A percentile compares a stretch with the other conserved stretches of the same genome.
phyloP scores from a whole-genome alignment of 2,888 invertebrate species.

The Dolichomitus sp. region DNA sequence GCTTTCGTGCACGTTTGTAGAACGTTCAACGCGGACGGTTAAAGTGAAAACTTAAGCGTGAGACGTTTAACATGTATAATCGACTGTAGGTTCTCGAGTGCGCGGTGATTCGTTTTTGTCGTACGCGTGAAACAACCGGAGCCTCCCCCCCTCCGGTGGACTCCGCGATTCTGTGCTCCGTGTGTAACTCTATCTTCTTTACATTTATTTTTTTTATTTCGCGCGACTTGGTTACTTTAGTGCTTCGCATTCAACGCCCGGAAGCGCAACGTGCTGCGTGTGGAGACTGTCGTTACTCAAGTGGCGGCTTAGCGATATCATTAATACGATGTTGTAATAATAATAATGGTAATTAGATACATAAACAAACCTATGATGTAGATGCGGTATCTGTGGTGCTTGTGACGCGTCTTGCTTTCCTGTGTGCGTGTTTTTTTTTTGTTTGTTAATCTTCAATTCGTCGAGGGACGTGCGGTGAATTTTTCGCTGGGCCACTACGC shows the following conservation, averaged over 20 bases:
- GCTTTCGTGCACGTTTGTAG: background rate
- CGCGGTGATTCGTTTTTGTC: conserved; percentile 22
- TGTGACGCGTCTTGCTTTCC: background rate
- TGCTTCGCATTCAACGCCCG: conserved; percentile 23
- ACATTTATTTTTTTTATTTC: background rate
- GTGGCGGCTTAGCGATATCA: conserved; percentile 8
- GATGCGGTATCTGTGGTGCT: background rate
- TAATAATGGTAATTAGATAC: conserved; percentile 8
- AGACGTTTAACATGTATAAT: background rate
- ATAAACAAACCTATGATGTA: conserved; percentile 9
- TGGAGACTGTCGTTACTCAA: background rate
- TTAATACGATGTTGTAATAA: conserved; percentile 6
- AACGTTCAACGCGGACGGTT: background rate
- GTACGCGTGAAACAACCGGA: conserved; percentile 8
- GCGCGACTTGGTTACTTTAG: background rate
- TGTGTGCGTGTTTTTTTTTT: background rate
- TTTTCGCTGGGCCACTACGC: background rate
- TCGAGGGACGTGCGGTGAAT: conserved; percentile 10
- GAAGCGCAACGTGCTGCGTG: conserved; percentile 34
- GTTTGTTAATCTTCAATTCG: background rate
- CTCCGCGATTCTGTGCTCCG: conserved; percentile 1
- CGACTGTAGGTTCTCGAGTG: conserved; percentile 4
- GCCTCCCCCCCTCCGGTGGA: background rate
- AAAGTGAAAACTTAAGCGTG: conserved; percentile 6
- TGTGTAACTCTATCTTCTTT: conserved; percentile 12